A percentile compares a stretch with the other conserved stretches of the same genome.
Evolutionary conservation across 1,140 invertebrate genomes (phyloP).

Genomic region (Orius insidiosus): DNA sequence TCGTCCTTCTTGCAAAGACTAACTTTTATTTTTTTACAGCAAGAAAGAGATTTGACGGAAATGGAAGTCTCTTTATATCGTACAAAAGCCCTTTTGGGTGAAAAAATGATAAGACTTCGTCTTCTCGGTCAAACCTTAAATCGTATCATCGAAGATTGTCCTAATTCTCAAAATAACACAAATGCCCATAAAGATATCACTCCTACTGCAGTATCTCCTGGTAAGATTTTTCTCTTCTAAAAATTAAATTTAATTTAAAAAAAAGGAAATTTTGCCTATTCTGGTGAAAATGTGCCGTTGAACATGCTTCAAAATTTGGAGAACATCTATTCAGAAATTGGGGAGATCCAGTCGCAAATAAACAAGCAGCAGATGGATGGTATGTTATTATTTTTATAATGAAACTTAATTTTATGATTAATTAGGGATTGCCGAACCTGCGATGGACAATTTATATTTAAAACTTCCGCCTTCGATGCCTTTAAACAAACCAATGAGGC

Average conservation of each 20-base stretch:
- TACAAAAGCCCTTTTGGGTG: conserved; percentile 52
- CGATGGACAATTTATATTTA: too few species aligned
- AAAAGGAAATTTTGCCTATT: not conserved
- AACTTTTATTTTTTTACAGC: conserved; percentile 7
- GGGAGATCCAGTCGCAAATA: conserved; percentile 49
- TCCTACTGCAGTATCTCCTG: conserved; percentile 1
- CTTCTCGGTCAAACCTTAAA: conserved; percentile 53
- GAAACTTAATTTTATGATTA: too few species aligned
- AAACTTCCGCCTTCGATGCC: not conserved
- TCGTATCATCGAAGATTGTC: conserved; percentile 17
- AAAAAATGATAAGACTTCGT: conserved; percentile 57
- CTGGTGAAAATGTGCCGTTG: conserved; percentile 35
- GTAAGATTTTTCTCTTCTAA: too few species aligned
- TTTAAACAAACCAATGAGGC: not conserved
- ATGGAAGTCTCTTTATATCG: conserved; percentile 25
- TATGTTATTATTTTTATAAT: too few species aligned
- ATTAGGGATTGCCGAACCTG: too few species aligned
- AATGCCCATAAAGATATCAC: not conserved
- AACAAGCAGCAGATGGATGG: conserved; percentile 33
- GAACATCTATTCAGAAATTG: conserved; percentile 49
- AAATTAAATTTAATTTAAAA: not conserved
- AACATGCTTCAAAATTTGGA: conserved; percentile 51
- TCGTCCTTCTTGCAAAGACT: not conserved
- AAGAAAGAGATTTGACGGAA: conserved; percentile 14
- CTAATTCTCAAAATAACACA: conserved; percentile 21